Percentiles rank a stretch among this genome's conserved stretches.
Conservation (phyloP, 1,140 invertebrate species). For the Aphis gossypii region DNA sequence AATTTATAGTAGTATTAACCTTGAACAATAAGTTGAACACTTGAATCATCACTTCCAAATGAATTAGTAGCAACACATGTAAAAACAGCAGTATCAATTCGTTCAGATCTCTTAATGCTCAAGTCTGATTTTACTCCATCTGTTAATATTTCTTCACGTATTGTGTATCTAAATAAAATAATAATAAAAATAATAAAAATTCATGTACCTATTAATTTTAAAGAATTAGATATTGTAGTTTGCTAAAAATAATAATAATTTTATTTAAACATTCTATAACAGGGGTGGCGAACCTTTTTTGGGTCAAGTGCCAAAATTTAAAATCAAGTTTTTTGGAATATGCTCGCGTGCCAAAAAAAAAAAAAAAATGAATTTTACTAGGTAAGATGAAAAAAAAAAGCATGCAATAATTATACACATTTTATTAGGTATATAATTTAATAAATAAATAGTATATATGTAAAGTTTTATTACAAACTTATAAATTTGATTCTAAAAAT, state of each 20-base stretch:
- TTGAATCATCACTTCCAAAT: conserved; percentile 93
- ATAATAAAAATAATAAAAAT: not conserved
- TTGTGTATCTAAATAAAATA: conserved; percentile 77
- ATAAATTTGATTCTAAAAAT: too few relatives aligned
- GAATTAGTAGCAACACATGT: conserved; percentile 94
- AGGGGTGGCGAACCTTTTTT: too few relatives aligned
- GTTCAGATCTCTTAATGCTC: conserved; percentile 86
- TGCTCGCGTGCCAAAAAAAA: too few relatives aligned
- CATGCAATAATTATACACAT: too few relatives aligned
- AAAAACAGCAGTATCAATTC: conserved; percentile 90
- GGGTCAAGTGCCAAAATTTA: too few relatives aligned
- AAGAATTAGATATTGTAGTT: not conserved
- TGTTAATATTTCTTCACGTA: conserved; percentile 86
- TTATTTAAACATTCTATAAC: not conserved
- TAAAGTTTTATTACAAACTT: too few relatives aligned
- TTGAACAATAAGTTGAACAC: conserved; percentile 95
- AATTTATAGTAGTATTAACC: conserved; percentile 66
- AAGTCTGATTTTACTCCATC: conserved; percentile 88
- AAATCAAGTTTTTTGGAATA: too few relatives aligned
- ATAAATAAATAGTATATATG: too few relatives aligned
- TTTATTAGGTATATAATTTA: too few relatives aligned
- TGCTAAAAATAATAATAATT: too few relatives aligned
- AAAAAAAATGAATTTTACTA: too few relatives aligned
- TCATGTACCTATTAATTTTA: not conserved
- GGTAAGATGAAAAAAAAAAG: too few relatives aligned